These are phyloP conservation scores for Danio tinwini DNA, from an alignment of 2,797 vertebrate genomes.

Conservation along the genomic window DNA sequence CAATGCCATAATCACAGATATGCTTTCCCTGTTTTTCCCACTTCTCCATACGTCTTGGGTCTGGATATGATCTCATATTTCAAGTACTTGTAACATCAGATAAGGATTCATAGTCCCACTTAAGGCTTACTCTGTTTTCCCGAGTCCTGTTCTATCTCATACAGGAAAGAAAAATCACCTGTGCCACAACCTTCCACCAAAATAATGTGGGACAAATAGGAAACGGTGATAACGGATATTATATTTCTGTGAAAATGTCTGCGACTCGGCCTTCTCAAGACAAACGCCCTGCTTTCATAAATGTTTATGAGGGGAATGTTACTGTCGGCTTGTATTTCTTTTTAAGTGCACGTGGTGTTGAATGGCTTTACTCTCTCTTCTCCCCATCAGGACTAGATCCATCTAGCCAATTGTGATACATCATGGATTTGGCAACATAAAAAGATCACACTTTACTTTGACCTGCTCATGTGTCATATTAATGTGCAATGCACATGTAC, in stretches of 20 bases:
- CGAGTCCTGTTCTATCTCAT: constrained; percentile 60
- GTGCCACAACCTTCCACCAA: constrained; percentile 56
- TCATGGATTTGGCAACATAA: constrained; percentile 51
- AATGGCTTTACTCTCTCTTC: constrained; percentile 34
- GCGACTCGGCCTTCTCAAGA: constrained; percentile 26
- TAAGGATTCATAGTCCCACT: constrained; percentile 56
- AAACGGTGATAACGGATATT: constrained; percentile 55
- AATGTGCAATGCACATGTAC: background rate
- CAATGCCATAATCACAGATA: constrained; percentile 13
- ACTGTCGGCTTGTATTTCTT: constrained; percentile 42
- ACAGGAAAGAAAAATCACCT: constrained; percentile 59
- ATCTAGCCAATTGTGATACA: constrained; percentile 47
- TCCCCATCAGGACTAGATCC: constrained; percentile 36
- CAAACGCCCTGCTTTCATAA: constrained; percentile 28
- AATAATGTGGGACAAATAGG: constrained; percentile 53
- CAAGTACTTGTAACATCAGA: constrained; percentile 57
- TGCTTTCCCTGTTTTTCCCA: constrained; percentile 21
- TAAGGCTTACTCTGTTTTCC: constrained; percentile 44
- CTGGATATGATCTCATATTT: constrained; percentile 60
- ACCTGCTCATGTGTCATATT: constrained; percentile 1
- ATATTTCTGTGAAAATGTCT: constrained; percentile 56
- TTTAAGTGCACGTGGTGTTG: constrained; percentile 25
- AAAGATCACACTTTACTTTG: constrained; percentile 39
- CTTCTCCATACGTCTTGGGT: constrained; percentile 43
- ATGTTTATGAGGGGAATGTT: constrained; percentile 35